Percentiles rank a stretch among this genome's conserved stretches.
Evolutionary conservation across 2,797 vertebrate genomes (phyloP).

Genomic region (Bovichtus variegatus): DNA sequence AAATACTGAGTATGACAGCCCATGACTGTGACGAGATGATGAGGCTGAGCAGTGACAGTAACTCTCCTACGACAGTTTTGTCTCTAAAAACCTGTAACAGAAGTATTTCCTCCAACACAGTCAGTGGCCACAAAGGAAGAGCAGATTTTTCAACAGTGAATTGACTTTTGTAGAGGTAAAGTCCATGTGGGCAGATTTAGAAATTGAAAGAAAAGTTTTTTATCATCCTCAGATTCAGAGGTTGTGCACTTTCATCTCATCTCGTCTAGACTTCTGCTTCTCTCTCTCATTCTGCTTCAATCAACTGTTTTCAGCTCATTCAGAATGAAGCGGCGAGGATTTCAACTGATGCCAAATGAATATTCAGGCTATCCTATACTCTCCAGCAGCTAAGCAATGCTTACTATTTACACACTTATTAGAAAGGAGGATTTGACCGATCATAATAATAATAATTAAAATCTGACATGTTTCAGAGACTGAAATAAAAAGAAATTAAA

Average conservation of each 20-base stretch:
- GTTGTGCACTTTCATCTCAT: constrained; percentile 29
- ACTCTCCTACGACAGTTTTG: constrained; percentile 45
- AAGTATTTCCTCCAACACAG: constrained; percentile 16
- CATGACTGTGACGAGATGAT: constrained; percentile 31
- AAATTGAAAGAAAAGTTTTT: constrained; percentile 44
- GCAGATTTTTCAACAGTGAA: constrained; percentile 27
- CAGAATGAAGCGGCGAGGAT: neutral
- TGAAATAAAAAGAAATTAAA: neutral
- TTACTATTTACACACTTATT: neutral
- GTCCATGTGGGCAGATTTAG: constrained; percentile 5
- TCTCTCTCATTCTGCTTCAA: neutral
- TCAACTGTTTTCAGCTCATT: constrained; percentile 23
- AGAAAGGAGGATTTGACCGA: neutral
- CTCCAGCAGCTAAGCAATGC: neutral
- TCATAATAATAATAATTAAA: neutral
- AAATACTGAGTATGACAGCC: constrained; percentile 7
- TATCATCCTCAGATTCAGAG: constrained; percentile 21
- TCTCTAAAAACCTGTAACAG: constrained; percentile 31
- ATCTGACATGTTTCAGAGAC: neutral
- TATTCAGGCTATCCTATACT: neutral
- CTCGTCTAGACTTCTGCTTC: constrained; percentile 2
- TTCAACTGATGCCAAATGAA: neutral
- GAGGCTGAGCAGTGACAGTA: constrained; percentile 31
- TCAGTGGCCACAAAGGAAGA: constrained; percentile 16
- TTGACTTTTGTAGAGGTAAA: constrained; percentile 40